A percentile compares a stretch with the other conserved stretches of the same genome.
Evolutionary conservation across 2,797 vertebrate species (phyloP).

Genomic region (Pelodytes ibericus): DNA sequence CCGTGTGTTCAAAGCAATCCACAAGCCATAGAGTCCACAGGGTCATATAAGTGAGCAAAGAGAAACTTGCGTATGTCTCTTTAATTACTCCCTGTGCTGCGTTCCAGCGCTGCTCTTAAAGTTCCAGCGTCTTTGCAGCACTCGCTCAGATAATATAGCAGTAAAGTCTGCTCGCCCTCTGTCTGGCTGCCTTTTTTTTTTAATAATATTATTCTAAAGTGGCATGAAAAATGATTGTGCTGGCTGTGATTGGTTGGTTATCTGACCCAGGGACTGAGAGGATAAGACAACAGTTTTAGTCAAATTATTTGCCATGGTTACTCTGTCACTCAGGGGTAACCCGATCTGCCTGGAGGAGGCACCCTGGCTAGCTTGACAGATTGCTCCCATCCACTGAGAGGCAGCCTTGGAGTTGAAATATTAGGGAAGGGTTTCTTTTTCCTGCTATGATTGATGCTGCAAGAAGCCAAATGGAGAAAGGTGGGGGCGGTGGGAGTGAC

Average conservation of each 20-base stretch:
- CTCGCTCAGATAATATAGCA: constrained; percentile 77
- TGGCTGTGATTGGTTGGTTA: constrained; percentile 98
- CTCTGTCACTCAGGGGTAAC: constrained; percentile 98
- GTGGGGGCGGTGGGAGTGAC: constrained; percentile 52
- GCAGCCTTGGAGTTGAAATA: constrained; percentile 81
- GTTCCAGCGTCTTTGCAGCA: constrained; percentile 60
- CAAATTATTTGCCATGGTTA: constrained; percentile 99
- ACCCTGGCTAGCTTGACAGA: constrained; percentile 86
- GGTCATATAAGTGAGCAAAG: not conserved
- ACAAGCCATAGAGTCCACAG: constrained; percentile 17
- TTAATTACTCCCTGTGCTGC: not conserved
- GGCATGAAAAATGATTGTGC: constrained; percentile 94
- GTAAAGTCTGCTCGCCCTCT: constrained; percentile 72
- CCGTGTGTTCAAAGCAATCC: constrained; percentile 16
- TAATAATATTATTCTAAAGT: constrained; percentile 99
- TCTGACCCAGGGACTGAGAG: constrained; percentile 95
- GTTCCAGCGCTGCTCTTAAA: not conserved
- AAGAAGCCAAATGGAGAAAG: constrained; percentile 71
- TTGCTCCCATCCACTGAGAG: constrained; percentile 80
- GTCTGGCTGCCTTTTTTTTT: constrained; percentile 72
- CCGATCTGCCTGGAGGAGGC: constrained; percentile 92
- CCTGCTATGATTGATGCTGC: constrained; percentile 74
- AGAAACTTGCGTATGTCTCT: constrained; percentile 18
- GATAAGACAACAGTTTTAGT: constrained; percentile 98
- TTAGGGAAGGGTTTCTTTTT: constrained; percentile 67